Conservation (phyloP, 2,797 vertebrate genomes). For the Ctenochaetus hawaiiensis region DNA sequence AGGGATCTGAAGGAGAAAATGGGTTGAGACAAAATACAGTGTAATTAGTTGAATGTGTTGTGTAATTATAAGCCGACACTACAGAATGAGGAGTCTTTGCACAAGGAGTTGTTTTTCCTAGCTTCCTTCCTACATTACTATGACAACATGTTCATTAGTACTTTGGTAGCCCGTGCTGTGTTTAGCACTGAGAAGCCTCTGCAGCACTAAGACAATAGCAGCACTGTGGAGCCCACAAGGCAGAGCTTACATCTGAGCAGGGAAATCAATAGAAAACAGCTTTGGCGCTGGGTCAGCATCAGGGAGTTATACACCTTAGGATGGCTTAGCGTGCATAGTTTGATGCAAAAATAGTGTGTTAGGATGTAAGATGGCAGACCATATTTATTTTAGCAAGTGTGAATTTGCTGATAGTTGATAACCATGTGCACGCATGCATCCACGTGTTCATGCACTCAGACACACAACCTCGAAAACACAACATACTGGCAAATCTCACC, state of each 20-base stretch:
- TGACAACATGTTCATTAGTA: constrained; percentile 86
- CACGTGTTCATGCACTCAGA: neutral
- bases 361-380: constrained; percentile 10
- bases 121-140: constrained; percentile 84
- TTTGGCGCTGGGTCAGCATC: constrained; percentile 65
- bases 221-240: constrained; percentile 68
- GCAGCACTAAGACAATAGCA: constrained; percentile 80
- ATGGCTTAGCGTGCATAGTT: constrained; percentile 51
- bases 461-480: neutral
- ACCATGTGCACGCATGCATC: neutral
- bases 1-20: constrained; percentile 41
- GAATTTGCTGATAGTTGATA: neutral
- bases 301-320: constrained; percentile 31
- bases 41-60: constrained; percentile 55
- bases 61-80: constrained; percentile 69
- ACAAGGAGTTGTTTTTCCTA: constrained; percentile 78
- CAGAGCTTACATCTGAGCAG: constrained; percentile 60
- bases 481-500: neutral
- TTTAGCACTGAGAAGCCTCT: constrained; percentile 73
- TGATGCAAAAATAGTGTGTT: constrained; percentile 36
- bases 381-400: neutral
- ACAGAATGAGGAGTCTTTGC: constrained; percentile 70
- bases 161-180: constrained; percentile 73
- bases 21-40: constrained; percentile 42
- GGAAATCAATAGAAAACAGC: constrained; percentile 70